Conservation (phyloP, 2,888 invertebrate genomes). For the Artemia sp. region DNA sequence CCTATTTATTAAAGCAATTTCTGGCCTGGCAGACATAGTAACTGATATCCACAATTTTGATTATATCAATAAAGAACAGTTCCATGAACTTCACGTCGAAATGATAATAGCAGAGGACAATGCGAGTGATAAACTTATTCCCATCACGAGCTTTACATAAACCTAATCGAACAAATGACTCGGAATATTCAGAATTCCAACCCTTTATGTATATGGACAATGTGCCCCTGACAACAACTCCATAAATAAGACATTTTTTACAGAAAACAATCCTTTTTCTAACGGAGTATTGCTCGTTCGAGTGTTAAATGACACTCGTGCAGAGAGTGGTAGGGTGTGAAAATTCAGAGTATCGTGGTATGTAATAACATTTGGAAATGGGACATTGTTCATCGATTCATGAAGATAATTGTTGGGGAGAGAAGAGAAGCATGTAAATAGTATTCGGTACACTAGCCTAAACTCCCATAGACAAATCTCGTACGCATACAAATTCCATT, state of each 20-base stretch:
- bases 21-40: no score
- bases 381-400: slow-evolving; percentile 1
- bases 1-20: no score
- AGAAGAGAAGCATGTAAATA: slow-evolving; percentile 13
- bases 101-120: no score
- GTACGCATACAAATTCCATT: no score
- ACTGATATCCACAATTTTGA: no score
- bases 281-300: background rate
- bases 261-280: slow-evolving; percentile 12
- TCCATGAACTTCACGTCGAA: no score
- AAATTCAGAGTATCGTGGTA: slow-evolving; percentile 5
- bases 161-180: background rate
- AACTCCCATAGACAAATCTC: no score
- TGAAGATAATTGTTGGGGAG: background rate
- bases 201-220: slow-evolving; percentile 4
- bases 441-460: background rate
- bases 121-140: no score
- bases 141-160: no score
- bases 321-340: background rate
- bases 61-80: no score
- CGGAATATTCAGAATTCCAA: background rate
- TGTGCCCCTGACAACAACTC: slow-evolving; percentile 7
- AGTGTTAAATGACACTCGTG: slow-evolving; percentile 14
- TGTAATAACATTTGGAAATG: slow-evolving; percentile 15
- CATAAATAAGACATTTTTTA: slow-evolving; percentile 15